Evolutionary conservation across 1,140 invertebrate species (phyloP), one percentile per base, ranked within the genome.

Genomic region (Pseudachorutes palmiensis): DNA sequence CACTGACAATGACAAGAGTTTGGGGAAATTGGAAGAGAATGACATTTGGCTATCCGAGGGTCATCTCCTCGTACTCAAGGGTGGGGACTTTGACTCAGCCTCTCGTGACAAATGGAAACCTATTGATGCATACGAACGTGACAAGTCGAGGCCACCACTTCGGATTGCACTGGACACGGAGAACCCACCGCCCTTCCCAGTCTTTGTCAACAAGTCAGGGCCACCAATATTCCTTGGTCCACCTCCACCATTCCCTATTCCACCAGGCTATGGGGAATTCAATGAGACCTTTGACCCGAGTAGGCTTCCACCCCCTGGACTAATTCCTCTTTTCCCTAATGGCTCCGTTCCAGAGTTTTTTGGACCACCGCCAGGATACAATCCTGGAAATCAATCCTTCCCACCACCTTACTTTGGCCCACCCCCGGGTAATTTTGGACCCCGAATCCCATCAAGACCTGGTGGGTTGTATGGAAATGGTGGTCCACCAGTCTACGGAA

Each of bases 1-100:
- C 9, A 90, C 86, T 64, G 83, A 87, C 64, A 92, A 85, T 77
- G 51, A 70, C 26, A 51, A 66, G 41, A 72, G 67, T 19, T 81
- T 90, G 1, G 91, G 90, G 14, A 91, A 91, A 16, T 79, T 94
- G 0, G 85, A 87, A 71, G 84, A 87, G 71, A 86, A 91, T 51
- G 90, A 94, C 69, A 92, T 94, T 70, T 94, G 90, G 89, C 79
- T 93, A 51, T 88, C 90, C 0, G 91, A 93, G 75, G 90, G 92
- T 75, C 90, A 93, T 76, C 79, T 94, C 32, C 77, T 94, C 16
- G 90, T 94, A 14, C 78, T 93, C 29, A 87, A 85, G 76, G 91
- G 91, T 29, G 90, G 90, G 19, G 79, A 80, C 1, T 83, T 77
- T 70, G 71, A 72, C 33, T 36, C 66, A 29, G 78, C 78, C 32